phyloP scores from a whole-genome alignment of 2,797 vertebrate species.

The Sebastes hubbsi region DNA sequence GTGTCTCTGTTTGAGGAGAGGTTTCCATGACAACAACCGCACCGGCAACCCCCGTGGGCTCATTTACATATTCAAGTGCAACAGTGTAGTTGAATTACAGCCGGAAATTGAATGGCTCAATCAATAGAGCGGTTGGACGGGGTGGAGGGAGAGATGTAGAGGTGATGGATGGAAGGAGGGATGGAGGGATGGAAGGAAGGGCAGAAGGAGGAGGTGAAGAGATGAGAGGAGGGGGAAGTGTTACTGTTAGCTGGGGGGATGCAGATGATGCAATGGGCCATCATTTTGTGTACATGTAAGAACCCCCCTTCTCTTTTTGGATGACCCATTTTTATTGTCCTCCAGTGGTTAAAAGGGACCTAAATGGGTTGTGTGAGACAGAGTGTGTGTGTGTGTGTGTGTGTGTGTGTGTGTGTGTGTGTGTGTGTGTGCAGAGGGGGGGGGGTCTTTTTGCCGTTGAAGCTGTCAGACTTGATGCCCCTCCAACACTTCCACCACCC shows the following conservation, averaged over 20 bases:
- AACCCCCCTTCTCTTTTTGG: constrained; percentile 2
- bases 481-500: background rate
- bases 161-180: constrained; percentile 34
- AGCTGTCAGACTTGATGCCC: constrained; percentile 22
- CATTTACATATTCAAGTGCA: constrained; percentile 84
- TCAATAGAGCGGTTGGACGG: constrained; percentile 72
- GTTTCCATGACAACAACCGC: constrained; percentile 74
- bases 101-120: constrained; percentile 77
- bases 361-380: constrained; percentile 19
- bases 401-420: background rate
- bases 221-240: background rate
- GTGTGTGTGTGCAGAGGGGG: background rate
- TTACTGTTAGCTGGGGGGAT: constrained; percentile 7
- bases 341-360: constrained; percentile 36
- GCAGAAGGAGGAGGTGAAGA: background rate
- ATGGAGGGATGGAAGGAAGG: constrained; percentile 15
- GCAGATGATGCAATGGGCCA: constrained; percentile 61
- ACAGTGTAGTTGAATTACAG: constrained; percentile 77
- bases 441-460: constrained; percentile 32
- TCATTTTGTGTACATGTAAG: constrained; percentile 15
- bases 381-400: background rate
- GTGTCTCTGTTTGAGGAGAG: constrained; percentile 59
- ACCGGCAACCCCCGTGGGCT: constrained; percentile 66
- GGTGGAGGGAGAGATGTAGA: background rate
- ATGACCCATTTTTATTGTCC: constrained; percentile 55